A percentile compares a stretch with the other conserved stretches of the same genome.
These are phyloP conservation scores for Macrotus californicus DNA, from an alignment of 2,113 vertebrate species.

Conservation along the genomic window DNA sequence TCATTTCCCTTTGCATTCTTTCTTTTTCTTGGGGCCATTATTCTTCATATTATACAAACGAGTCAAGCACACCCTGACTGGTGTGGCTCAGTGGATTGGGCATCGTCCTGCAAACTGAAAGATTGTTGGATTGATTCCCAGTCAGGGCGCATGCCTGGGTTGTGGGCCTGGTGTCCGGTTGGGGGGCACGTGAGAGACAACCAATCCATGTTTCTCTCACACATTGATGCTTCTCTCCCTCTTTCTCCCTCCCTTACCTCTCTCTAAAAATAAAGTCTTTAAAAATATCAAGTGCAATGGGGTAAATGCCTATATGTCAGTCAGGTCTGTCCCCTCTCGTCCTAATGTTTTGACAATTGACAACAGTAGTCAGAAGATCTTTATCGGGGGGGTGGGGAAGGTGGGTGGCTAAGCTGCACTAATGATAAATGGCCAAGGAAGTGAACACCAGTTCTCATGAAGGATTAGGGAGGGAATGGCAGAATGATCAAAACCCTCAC, in stretches of 20 bases:
- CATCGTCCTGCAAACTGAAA: no score
- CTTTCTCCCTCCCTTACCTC: no score
- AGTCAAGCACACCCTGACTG: background rate
- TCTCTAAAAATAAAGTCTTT: no score
- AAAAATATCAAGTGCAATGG: background rate
- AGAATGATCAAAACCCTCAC: background rate
- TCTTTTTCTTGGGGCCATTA: background rate
- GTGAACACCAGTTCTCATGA: background rate
- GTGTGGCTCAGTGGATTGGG: no score
- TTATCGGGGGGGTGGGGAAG: background rate
- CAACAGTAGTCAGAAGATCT: background rate
- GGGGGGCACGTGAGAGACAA: no score
- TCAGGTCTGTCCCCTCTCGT: background rate
- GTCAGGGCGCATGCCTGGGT: no score
- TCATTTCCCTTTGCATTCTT: background rate
- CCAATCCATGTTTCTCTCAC: no score
- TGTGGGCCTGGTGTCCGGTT: no score
- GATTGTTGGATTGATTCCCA: no score
- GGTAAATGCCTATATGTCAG: background rate
- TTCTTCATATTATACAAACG: background rate
- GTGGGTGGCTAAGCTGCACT: background rate
- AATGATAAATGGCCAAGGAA: background rate
- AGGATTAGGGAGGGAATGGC: background rate
- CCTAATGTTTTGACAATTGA: background rate
- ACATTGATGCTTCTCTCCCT: no score